A percentile compares a stretch with the other conserved stretches of the same genome.
Evolutionary conservation across 2,888 invertebrate species (phyloP).

Genomic region (Lepidocyrtinus sp.): DNA sequence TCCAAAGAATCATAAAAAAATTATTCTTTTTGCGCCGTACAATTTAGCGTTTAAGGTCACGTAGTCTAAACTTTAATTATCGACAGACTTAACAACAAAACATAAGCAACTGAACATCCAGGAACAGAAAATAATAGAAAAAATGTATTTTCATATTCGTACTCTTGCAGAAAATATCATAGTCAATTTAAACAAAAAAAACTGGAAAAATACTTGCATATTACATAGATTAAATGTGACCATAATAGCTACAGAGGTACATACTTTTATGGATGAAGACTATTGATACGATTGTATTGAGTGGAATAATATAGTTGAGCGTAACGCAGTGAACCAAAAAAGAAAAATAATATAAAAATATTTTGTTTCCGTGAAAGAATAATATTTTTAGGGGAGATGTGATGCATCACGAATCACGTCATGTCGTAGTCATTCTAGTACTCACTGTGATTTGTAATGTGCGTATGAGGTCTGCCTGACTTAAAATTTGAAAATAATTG

Average conservation of each 20-base stretch:
- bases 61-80: too few relatives aligned
- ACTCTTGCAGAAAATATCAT: slow-evolving; percentile 36
- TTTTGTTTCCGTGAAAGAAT: slow-evolving; percentile 5
- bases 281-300: too few relatives aligned
- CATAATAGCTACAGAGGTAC: too few relatives aligned
- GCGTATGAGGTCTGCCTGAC: too few relatives aligned
- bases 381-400: slow-evolving; percentile 18
- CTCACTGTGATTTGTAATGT: slow-evolving; percentile 34
- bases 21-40: neutral
- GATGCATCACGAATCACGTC: too few relatives aligned
- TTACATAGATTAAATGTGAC: too few relatives aligned
- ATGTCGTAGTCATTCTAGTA: slow-evolving; percentile 23
- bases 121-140: neutral
- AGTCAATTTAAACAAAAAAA: neutral
- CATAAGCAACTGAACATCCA: neutral
- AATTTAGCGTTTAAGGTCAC: neutral
- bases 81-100: neutral
- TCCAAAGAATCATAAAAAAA: slow-evolving; percentile 18
- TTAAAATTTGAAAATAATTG: too few relatives aligned
- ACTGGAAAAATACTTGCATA: too few relatives aligned
- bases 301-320: too few relatives aligned
- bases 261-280: too few relatives aligned
- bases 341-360: neutral
- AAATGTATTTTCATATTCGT: slow-evolving; percentile 46
- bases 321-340: too few relatives aligned